Evolutionary conservation across 2,888 invertebrate genomes (phyloP), one percentile per base, ranked within the genome.

Genomic region (Meteorus cinctellus): DNA sequence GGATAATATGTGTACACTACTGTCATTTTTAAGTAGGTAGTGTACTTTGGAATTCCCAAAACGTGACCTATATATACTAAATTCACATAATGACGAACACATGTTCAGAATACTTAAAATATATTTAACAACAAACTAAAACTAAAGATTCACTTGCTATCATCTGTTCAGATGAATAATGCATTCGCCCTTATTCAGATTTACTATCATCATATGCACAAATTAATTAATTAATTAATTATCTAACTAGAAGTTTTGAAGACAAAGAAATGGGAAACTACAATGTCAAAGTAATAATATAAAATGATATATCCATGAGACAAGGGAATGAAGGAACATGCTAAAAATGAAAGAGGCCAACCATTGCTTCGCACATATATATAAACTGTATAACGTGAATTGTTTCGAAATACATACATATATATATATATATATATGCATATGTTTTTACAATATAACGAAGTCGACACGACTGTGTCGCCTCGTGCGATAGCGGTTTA

Each of bases 401-500:
- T 19, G 55, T 55, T 55, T 55, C 19, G 6, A 41, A 12, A 12
- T 12, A 41, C 12, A 41, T 41, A 12, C 8, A 8, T 6, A 41
- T 41, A 41, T 41, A 55, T n/a, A 8, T 6, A 41, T 41, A 41
- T 41, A 55, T n/a, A 48, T 48, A 48, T 16, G n/a, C 3, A 48
- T 48, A 55, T 55, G 8, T 19, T 19, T 55, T 24, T 55, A 10
- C 2, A 8, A 19, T 55, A 8, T 24, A 55, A 55, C 2, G 16
- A 48, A 48, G 2, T 48, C 48, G 45, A 45, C 45, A 45, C 10
- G 60, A 16, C 45, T 68, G 31, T 19, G 29, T 62, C 59, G 77
- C 82, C 82, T 84, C 29, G 16, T 34, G 29, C 62, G 45, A 36
- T 72, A 78, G 73, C 78, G 80, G 80, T 79, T 19, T 81, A 83